Evolutionary conservation across 1,140 invertebrate species (phyloP).

Genomic region (Zaprionus ghesquierei): DNA sequence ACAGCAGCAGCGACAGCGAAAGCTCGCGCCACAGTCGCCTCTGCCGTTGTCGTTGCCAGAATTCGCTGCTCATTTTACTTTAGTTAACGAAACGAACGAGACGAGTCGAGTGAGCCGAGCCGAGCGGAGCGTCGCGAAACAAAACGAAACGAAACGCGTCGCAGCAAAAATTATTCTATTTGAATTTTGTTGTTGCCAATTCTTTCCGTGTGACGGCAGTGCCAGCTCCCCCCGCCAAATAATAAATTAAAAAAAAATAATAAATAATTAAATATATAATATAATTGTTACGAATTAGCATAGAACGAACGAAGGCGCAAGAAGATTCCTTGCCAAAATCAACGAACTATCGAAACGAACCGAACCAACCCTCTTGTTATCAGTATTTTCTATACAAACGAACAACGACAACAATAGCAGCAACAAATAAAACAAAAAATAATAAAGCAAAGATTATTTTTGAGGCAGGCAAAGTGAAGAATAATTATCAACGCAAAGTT

Average conservation of each 20-base stretch:
- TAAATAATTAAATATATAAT: slow-evolving; percentile 1
- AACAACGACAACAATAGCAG: slow-evolving; percentile 22
- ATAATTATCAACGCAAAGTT: slow-evolving; percentile 43
- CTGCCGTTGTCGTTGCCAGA: slow-evolving; percentile 33
- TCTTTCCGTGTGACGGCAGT: slow-evolving; percentile 37
- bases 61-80: slow-evolving; percentile 65
- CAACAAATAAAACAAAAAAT: slow-evolving; percentile 6
- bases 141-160: slow-evolving; percentile 42
- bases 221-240: slow-evolving; percentile 1
- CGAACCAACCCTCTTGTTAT: slow-evolving; percentile 47
- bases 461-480: not conserved
- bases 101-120: slow-evolving; percentile 26
- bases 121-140: slow-evolving; percentile 62
- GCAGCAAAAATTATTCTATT: slow-evolving; percentile 38
- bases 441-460: slow-evolving; percentile 9
- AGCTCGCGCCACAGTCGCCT: slow-evolving; percentile 33
- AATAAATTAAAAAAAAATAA: slow-evolving; percentile 1
- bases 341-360: slow-evolving; percentile 70
- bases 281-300: slow-evolving; percentile 7
- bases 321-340: slow-evolving; percentile 21
- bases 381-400: slow-evolving; percentile 61
- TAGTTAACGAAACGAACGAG: slow-evolving; percentile 79
- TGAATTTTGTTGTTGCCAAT: slow-evolving; percentile 22
- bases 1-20: slow-evolving; percentile 21
- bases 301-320: slow-evolving; percentile 28